A percentile compares a stretch with the other conserved stretches of the same genome.
Evolutionary conservation across 1,140 invertebrate genomes (phyloP).

Genomic region (Drosophila eugracilis): DNA sequence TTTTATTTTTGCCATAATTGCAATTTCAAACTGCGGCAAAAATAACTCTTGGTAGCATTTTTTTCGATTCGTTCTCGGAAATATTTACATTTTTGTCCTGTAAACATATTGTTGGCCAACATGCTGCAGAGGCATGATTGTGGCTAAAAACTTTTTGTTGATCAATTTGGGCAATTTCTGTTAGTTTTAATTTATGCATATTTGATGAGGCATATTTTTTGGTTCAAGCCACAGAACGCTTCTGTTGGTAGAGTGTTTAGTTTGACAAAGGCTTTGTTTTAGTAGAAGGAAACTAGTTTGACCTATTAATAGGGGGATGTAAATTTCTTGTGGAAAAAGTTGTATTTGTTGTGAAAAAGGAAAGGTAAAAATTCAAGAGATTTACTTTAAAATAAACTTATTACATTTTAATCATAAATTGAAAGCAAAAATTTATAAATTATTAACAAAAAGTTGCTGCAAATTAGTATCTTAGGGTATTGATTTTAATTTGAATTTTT

Average conservation of each 20-base stretch:
- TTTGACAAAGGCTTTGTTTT: conserved; percentile 7
- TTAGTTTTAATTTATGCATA: conserved; percentile 25
- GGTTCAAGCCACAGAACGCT: neutral
- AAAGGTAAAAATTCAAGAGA: no score
- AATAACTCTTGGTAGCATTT: conserved; percentile 22
- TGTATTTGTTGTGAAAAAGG: no score
- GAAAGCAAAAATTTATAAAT: no score
- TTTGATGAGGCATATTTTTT: conserved; percentile 9
- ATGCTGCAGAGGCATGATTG: conserved; percentile 1
- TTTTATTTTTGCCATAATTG: conserved; percentile 39
- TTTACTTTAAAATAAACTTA: no score
- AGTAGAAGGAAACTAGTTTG: conserved; percentile 8
- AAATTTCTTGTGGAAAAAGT: no score
- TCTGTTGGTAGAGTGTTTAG: conserved; percentile 2
- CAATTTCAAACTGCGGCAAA: conserved; percentile 35
- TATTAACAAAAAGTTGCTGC: no score
- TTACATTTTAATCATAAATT: no score
- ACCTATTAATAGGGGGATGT: conserved; percentile 1
- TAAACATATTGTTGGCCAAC: conserved; percentile 12
- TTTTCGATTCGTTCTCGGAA: conserved; percentile 3
- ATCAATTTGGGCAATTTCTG: conserved; percentile 21
- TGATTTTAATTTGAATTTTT: no score
- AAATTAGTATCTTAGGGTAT: no score
- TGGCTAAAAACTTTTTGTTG: conserved; percentile 16
- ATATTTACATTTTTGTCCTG: conserved; percentile 34